Base-by-base conservation (phyloP, 2,797 vertebrate genomes). In the Prunella strophiata region DNA sequence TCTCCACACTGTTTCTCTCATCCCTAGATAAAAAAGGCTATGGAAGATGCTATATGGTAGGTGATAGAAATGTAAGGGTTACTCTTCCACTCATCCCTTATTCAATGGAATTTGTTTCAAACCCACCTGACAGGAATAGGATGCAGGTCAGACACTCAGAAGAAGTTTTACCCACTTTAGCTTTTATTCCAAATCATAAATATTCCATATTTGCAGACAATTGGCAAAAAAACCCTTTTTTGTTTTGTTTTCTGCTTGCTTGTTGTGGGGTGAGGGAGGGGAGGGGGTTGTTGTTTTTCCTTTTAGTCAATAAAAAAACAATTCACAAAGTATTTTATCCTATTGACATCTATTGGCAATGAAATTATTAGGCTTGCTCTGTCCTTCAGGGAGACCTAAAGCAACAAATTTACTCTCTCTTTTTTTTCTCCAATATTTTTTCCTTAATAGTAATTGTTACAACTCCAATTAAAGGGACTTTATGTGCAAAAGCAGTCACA, bases 151-250 rank as follows among this genome's bases (percentile, higher is more conserved):
- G 30, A 88, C 6, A 55, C 18, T 74, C 51, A 63, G 25, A 83
- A 85, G 12, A 4, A 63, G 43, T 45, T 80, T 80, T 40, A 74
- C 3, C 3, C 8, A 62, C 10, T 81, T 61, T 48, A 21, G 7
- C 3, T 77, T 88, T 84, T 72, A 48, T 26, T 27, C 3, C n/a
- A 81, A 77, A 59, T 25, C 22, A 16, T 23, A 66, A 88, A 74
- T 22, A 20, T 51, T 88, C 7, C 0, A 5, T 70, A 63, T 77
- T 67, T 67, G 5, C 7, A 80, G 45, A 14, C 32, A 88, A 43
- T 2, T 58, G 26, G 5, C 5, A 32, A 62, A 75, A 65, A 82
- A 61, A 1, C 0, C 0, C 5, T 10, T 4, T 67, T 43, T n/a
- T 32, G 13, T 32, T 55, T 48, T 3, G 6, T 22, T 62, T n/a